These are phyloP conservation scores for Pediacus dermestoides DNA, from an alignment of 2,888 invertebrate genomes.

Conservation along the genomic window DNA sequence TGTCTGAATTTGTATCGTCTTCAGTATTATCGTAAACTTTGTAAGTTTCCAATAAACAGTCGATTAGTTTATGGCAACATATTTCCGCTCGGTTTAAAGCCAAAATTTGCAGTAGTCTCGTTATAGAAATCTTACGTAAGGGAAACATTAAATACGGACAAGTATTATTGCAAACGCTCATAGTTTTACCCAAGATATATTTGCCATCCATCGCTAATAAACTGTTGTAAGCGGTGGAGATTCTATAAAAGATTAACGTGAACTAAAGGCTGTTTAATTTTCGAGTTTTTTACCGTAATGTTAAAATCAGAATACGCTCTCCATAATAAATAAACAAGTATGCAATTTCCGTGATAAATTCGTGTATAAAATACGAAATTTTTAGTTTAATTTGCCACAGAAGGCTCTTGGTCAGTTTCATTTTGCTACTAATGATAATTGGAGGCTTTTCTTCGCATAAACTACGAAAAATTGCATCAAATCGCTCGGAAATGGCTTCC, in stretches of 20 bases:
- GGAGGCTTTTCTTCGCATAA: conserved; percentile 44
- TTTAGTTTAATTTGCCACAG: conserved; percentile 56
- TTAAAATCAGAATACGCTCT: conserved; percentile 56
- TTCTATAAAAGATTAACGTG: conserved; percentile 50
- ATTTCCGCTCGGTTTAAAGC: conserved; percentile 66
- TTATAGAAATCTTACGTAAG: conserved; percentile 67
- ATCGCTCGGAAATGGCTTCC: conserved; percentile 54
- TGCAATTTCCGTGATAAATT: conserved; percentile 55
- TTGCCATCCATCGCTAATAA: conserved; percentile 59
- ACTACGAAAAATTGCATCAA: conserved; percentile 54
- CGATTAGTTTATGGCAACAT: conserved; percentile 68
- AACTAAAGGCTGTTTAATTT: neutral
- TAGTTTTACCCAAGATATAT: conserved; percentile 52
- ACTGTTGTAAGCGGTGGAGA: conserved; percentile 62
- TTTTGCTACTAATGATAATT: conserved; percentile 45
- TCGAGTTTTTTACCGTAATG: conserved; percentile 51
- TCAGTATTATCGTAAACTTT: conserved; percentile 56
- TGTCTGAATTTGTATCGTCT: conserved; percentile 50
- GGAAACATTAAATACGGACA: conserved; percentile 70
- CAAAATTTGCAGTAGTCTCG: conserved; percentile 70
- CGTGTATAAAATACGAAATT: conserved; percentile 55
- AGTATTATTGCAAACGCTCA: conserved; percentile 68
- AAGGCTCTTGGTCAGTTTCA: conserved; percentile 54
- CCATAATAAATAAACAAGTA: conserved; percentile 58
- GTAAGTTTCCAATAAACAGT: conserved; percentile 65